Conservation (phyloP, 2,888 invertebrate species). For the Ormia ochracea region DNA sequence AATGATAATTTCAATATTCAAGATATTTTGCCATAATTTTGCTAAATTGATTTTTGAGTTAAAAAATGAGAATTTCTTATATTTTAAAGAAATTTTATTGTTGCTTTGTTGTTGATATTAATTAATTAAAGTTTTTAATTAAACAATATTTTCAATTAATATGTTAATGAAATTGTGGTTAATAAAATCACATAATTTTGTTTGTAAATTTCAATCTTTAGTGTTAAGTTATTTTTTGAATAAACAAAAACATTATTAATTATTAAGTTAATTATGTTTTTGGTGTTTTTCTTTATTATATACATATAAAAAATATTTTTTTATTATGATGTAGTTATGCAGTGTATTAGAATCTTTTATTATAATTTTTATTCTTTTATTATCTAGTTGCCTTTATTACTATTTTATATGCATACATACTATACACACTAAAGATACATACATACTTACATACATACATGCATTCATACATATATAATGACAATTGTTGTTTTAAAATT, state of each 20-base stretch:
- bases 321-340: slow-evolving; percentile 54
- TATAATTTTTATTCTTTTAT: slow-evolving; percentile 20
- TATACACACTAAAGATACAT: too few relatives aligned
- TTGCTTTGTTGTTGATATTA: slow-evolving; percentile 60
- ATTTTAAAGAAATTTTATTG: slow-evolving; percentile 24
- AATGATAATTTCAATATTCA: slow-evolving; percentile 84
- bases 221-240: slow-evolving; percentile 56
- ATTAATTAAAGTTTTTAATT: slow-evolving; percentile 35
- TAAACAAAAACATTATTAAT: slow-evolving; percentile 27
- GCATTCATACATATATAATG: too few relatives aligned
- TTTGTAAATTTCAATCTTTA: slow-evolving; percentile 53
- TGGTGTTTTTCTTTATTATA: slow-evolving; percentile 33
- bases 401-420: too few relatives aligned
- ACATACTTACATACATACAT: too few relatives aligned
- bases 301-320: slow-evolving; percentile 39
- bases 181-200: slow-evolving; percentile 9
- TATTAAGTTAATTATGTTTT: slow-evolving; percentile 45
- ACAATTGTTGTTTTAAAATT: slow-evolving; percentile 59
- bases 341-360: slow-evolving; percentile 42
- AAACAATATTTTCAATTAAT: slow-evolving; percentile 27
- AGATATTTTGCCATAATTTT: slow-evolving; percentile 79
- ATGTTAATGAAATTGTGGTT: slow-evolving; percentile 18
- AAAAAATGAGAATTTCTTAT: not conserved
- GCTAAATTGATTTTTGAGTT: not conserved
- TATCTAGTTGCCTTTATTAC: slow-evolving; percentile 44